A percentile compares a stretch with the other conserved stretches of the same genome.
These are phyloP conservation scores for Diaphora mendica DNA, from an alignment of 2,888 invertebrate species.

Conservation along the genomic window DNA sequence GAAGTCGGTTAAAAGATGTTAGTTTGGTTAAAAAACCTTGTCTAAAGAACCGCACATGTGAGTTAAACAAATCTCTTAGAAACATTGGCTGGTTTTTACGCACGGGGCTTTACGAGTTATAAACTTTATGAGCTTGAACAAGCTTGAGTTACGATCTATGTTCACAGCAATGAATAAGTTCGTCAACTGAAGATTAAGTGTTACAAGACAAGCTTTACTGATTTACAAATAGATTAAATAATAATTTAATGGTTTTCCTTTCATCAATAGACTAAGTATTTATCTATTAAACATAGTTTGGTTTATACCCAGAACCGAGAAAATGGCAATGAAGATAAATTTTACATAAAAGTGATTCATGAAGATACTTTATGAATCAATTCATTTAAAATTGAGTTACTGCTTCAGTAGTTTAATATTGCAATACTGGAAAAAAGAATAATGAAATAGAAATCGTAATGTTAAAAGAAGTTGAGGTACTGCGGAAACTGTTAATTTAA, in stretches of 20 bases:
- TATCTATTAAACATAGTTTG: neutral
- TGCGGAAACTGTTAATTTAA: too few species aligned
- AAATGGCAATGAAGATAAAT: too few species aligned
- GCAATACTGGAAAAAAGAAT: too few species aligned
- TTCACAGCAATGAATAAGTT: conserved; percentile 9
- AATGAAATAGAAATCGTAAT: too few species aligned
- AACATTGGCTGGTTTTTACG: conserved; percentile 45
- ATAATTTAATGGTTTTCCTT: neutral
- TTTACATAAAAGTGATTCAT: neutral
- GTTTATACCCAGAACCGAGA: neutral
- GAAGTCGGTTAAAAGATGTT: too few species aligned
- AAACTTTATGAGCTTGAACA: conserved; percentile 47
- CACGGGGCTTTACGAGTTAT: conserved; percentile 35
- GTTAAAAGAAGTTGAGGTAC: too few species aligned
- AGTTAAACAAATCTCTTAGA: conserved; percentile 23
- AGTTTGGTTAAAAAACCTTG: neutral
- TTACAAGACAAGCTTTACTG: neutral
- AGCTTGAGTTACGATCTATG: conserved; percentile 31
- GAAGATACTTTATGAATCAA: neutral
- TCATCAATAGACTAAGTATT: neutral
- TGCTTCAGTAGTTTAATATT: too few species aligned
- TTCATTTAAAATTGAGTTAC: too few species aligned
- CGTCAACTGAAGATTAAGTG: neutral
- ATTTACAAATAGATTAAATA: neutral
- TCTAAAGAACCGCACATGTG: conserved; percentile 12